Conservation (phyloP, 2,113 vertebrate species). For the Oncorhynchus tshawytscha region DNA sequence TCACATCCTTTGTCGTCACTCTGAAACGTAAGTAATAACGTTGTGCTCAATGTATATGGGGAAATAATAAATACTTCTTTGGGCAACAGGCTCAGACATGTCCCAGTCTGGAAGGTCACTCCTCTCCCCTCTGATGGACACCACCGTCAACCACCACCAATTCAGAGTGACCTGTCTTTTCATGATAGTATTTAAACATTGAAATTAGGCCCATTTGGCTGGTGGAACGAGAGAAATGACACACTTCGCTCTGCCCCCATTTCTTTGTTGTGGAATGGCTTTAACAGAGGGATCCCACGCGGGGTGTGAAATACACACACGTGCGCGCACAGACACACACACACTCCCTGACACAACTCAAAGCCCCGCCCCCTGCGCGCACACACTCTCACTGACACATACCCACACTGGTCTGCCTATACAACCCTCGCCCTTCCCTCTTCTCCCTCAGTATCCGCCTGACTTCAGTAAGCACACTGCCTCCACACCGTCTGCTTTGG, state of each 20-base stretch:
- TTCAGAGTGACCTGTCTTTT: conserved; percentile 54
- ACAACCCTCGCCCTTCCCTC: conserved; percentile 47
- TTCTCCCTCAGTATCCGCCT: conserved; percentile 59
- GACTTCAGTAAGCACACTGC: conserved; percentile 39
- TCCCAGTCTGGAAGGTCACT: conserved; percentile 32
- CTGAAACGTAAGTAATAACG: too few relatives aligned
- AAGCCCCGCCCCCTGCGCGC: conserved; percentile 38
- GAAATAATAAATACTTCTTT: conserved; percentile 40
- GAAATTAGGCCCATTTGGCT: conserved; percentile 71
- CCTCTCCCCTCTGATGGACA: conserved; percentile 48
- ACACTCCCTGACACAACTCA: conserved; percentile 50
- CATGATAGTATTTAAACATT: conserved; percentile 17
- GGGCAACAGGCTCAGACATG: conserved; percentile 50
- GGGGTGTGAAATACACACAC: conserved; percentile 42
- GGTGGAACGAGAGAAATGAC: conserved; percentile 67
- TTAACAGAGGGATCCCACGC: conserved; percentile 59
- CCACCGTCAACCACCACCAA: conserved; percentile 42
- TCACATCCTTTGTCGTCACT: background rate
- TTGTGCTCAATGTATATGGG: conserved; percentile 10
- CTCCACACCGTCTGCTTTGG: conserved; percentile 44
- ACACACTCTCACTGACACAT: conserved; percentile 46
- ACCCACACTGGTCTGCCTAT: conserved; percentile 30
- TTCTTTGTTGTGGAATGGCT: conserved; percentile 65
- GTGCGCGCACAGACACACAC: conserved; percentile 10
- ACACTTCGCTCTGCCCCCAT: conserved; percentile 6